Conservation (phyloP, 2,888 invertebrate species). For the Cosmorhoe ocellata region DNA sequence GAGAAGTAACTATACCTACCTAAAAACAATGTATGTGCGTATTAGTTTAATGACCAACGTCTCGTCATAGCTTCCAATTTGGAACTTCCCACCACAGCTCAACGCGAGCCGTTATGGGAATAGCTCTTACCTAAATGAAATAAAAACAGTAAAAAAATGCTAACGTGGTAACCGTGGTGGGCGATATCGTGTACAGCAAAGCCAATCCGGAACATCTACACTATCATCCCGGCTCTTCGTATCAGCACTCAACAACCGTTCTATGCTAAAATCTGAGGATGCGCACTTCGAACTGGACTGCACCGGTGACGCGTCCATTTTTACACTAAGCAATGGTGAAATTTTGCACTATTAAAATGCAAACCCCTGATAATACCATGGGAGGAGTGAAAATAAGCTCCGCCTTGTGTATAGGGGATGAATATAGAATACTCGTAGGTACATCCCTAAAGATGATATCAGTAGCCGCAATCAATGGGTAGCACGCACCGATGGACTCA, state of each 20-base stretch:
- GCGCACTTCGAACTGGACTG: constrained; percentile 60
- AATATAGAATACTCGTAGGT: no score
- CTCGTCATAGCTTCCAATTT: no score
- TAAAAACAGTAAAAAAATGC: no score
- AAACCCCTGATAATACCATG: constrained; percentile 32
- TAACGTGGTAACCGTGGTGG: constrained; percentile 88
- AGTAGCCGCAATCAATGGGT: constrained; percentile 54
- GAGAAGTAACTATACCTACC: no score
- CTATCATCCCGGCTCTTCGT: constrained; percentile 42
- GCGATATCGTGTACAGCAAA: constrained; percentile 87
- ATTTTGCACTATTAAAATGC: constrained; percentile 22
- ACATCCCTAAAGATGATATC: constrained; percentile 56
- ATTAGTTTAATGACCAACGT: no score
- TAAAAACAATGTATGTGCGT: no score
- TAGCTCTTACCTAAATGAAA: no score
- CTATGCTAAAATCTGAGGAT: constrained; percentile 83
- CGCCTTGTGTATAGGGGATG: constrained; percentile 46
- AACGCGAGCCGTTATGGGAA: no score
- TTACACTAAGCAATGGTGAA: constrained; percentile 35
- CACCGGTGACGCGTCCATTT: constrained; percentile 61
- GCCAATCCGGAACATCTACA: constrained; percentile 77
- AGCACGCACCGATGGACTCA: constrained; percentile 58
- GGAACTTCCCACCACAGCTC: no score
- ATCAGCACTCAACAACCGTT: constrained; percentile 82
- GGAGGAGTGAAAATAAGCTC: constrained; percentile 43